Evolutionary conservation across 2,113 vertebrate species (phyloP).

Genomic region (Heteronetta atricapilla): DNA sequence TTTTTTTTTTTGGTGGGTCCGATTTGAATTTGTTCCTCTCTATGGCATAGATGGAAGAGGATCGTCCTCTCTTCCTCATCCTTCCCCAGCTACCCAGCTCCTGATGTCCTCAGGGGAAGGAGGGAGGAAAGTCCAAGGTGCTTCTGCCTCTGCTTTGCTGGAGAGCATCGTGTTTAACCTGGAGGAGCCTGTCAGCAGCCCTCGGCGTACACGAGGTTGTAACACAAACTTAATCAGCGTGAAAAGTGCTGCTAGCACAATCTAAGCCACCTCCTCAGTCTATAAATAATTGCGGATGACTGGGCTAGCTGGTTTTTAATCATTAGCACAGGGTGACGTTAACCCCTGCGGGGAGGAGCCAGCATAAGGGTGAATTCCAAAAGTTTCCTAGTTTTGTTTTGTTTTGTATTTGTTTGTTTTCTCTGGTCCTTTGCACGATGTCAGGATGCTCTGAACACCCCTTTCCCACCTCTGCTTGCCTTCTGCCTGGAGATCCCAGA

Average conservation of each 20-base stretch:
- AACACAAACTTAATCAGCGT: background rate
- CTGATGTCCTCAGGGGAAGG: background rate
- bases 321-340: background rate
- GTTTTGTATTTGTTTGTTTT: too few relatives aligned
- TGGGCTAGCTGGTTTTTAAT: background rate
- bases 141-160: background rate
- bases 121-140: background rate
- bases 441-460: background rate
- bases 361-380: background rate
- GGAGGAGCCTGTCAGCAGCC: background rate
- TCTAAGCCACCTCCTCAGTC: background rate
- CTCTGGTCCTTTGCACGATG: background rate
- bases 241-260: background rate
- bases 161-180: background rate
- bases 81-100: background rate
- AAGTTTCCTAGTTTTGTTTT: background rate
- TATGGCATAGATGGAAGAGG: background rate
- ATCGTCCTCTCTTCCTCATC: background rate
- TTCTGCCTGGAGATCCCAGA: background rate
- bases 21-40: background rate
- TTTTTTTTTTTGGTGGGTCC: rapidly evolving
- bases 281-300: background rate
- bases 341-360: background rate
- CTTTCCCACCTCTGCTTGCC: background rate
- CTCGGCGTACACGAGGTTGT: background rate